Base-by-base conservation (phyloP, 2,888 invertebrate species). In the Nemapogon koenigi region DNA sequence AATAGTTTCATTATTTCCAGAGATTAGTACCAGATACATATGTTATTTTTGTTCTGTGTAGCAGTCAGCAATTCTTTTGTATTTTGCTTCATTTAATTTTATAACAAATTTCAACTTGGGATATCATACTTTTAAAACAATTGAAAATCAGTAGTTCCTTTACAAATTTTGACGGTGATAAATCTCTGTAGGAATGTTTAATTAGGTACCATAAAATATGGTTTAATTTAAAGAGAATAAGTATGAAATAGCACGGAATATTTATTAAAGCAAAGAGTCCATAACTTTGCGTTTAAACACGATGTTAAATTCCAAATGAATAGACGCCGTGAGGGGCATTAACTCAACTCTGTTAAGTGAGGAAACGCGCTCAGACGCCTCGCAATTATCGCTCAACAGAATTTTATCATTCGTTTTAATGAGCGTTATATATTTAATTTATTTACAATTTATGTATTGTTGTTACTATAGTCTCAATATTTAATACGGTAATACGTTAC, bases 251-350 rank as follows among this genome's bases (percentile, higher is more conserved):
- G 53, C 49, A 48, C 55, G 10, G 17, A 54, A 59, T 66, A 62
- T 67, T 64, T 62, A 62, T 59, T 48, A 56, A 57, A 51, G 32
- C 41, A 43, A 44, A 43, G 51, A 52, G 52, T 55, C 55, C 33
- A 52, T 51, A 60, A 60, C 56, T 58, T 57, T 50, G 49, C 50
- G 46, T 41, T 46, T 52, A 43, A 60, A 59, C 59, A 56, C 55
- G 61, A 55, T 57, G 62, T 61, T 66, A 55, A 59, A 63, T 69
- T 67, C 57, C 59, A 59, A 69, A 66, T 67, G 68, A 71, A 70
- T 64, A 62, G 62, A 54, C 61, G 48, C 48, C 46, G 55, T 54
- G 59, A 55, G 57, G 61, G 62, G 57, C 58, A 60, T 66, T 67
- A 60, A 68, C 59, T 64, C 60, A 53, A 56, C 61, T 60, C 52